Percentiles rank a stretch among this genome's conserved stretches.
Conservation (phyloP, 2,888 invertebrate species). For the Stenodema calcarata region DNA sequence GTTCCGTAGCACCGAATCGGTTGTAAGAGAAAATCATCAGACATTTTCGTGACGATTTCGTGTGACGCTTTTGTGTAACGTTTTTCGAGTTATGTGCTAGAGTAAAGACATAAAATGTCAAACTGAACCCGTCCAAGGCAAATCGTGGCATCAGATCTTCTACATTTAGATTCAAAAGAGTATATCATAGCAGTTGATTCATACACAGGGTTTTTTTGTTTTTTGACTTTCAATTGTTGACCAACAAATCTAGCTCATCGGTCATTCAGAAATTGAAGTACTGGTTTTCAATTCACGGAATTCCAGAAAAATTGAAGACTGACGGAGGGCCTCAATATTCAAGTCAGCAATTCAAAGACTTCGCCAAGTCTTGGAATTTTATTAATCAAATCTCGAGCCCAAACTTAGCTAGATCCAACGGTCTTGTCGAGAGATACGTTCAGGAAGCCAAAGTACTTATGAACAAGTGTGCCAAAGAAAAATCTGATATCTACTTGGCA, state of each 20-base stretch:
- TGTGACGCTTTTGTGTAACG: too few relatives aligned
- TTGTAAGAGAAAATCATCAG: too few relatives aligned
- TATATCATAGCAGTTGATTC: slow-evolving; percentile 26
- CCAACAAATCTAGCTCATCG: neutral
- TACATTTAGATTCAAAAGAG: neutral
- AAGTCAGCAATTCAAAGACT: too few relatives aligned
- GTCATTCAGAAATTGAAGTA: slow-evolving; percentile 20
- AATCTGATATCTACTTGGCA: too few relatives aligned
- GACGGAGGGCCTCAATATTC: too few relatives aligned
- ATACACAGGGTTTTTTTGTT: slow-evolving; percentile 32
- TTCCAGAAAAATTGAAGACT: too few relatives aligned
- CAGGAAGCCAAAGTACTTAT: neutral
- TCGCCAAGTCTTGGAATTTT: too few relatives aligned
- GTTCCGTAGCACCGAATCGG: too few relatives aligned
- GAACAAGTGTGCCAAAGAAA: neutral
- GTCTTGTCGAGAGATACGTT: neutral
- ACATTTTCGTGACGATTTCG: too few relatives aligned
- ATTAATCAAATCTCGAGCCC: neutral
- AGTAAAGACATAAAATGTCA: too few relatives aligned
- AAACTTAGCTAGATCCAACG: neutral
- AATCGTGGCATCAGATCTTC: slow-evolving; percentile 35
- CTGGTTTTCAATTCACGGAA: too few relatives aligned
- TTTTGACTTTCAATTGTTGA: slow-evolving; percentile 22
- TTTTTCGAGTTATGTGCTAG: too few relatives aligned
- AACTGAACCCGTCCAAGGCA: slow-evolving; percentile 20